Percentiles rank a stretch among this genome's conserved stretches.
Conservation (phyloP, 2,888 invertebrate genomes). For the Desoria tigrina region DNA sequence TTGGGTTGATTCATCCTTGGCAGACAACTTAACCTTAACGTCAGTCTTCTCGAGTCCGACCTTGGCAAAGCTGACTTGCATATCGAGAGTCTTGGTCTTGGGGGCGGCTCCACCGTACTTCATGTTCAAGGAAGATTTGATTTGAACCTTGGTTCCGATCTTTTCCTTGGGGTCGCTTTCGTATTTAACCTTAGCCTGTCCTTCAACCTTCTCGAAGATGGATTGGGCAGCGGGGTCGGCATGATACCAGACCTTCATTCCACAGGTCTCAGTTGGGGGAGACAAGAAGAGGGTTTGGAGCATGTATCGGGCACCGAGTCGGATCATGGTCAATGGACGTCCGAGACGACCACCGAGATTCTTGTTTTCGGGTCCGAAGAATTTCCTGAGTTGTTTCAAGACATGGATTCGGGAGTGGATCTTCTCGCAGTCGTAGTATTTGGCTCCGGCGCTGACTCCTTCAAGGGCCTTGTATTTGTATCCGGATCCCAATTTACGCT, state of each 20-base stretch:
- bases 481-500: constrained; percentile 49
- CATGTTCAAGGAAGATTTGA: constrained; percentile 46
- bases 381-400: constrained; percentile 46
- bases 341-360: constrained; percentile 47
- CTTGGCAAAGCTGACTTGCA: constrained; percentile 34
- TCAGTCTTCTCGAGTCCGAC: constrained; percentile 48
- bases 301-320: constrained; percentile 48
- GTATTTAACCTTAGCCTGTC: constrained; percentile 46
- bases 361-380: constrained; percentile 52
- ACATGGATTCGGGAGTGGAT: constrained; percentile 49
- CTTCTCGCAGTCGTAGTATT: constrained; percentile 52
- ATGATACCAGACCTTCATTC: constrained; percentile 50
- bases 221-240: constrained; percentile 44
- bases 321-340: constrained; percentile 45
- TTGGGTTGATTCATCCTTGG: constrained; percentile 44
- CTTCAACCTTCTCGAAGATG: constrained; percentile 50
- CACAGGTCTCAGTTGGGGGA: constrained; percentile 51
- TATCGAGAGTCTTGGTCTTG: constrained; percentile 49
- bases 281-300: constrained; percentile 50
- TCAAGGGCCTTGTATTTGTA: constrained; percentile 50
- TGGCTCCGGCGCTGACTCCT: constrained; percentile 49
- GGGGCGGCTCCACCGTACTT: constrained; percentile 46
- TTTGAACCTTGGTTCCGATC: constrained; percentile 45
- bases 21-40: constrained; percentile 39
- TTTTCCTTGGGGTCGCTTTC: constrained; percentile 48